Conservation (phyloP, 2,797 vertebrate species). For the Podargus strigoides region DNA sequence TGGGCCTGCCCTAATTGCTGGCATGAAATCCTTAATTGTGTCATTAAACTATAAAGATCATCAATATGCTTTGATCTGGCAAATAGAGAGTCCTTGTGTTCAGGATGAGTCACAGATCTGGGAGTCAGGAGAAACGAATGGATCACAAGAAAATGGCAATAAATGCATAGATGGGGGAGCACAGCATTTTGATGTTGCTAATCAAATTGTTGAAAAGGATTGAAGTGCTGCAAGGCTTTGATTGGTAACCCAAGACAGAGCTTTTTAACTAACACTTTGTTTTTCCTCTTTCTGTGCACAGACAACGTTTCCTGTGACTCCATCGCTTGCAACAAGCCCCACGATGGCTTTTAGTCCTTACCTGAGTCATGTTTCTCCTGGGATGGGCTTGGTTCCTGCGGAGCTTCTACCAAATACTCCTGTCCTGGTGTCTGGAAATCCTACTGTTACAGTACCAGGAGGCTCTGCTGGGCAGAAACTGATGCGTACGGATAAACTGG, state of each 20-base stretch:
- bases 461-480: constrained; percentile 86
- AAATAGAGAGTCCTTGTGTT: constrained; percentile 42
- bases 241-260: neutral
- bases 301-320: constrained; percentile 90
- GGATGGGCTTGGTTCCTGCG: constrained; percentile 89
- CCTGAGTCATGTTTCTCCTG: constrained; percentile 89
- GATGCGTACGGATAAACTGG: constrained; percentile 94
- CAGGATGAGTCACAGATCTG: constrained; percentile 13
- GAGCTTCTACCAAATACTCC: constrained; percentile 91
- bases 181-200: neutral
- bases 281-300: constrained; percentile 65
- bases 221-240: neutral
- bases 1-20: constrained; percentile 37
- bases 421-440: constrained; percentile 90
- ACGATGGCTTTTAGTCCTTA: constrained; percentile 93
- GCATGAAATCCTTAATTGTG: constrained; percentile 54
- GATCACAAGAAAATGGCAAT: neutral
- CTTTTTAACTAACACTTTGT: neutral
- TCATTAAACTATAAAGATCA: constrained; percentile 58
- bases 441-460: constrained; percentile 84
- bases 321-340: constrained; percentile 86
- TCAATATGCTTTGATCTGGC: constrained; percentile 43
- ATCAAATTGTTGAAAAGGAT: neutral
- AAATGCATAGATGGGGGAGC: neutral
- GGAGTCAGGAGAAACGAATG: constrained; percentile 35